Base-by-base conservation (phyloP, 2,888 invertebrate species). In the Monochamus alternatus region DNA sequence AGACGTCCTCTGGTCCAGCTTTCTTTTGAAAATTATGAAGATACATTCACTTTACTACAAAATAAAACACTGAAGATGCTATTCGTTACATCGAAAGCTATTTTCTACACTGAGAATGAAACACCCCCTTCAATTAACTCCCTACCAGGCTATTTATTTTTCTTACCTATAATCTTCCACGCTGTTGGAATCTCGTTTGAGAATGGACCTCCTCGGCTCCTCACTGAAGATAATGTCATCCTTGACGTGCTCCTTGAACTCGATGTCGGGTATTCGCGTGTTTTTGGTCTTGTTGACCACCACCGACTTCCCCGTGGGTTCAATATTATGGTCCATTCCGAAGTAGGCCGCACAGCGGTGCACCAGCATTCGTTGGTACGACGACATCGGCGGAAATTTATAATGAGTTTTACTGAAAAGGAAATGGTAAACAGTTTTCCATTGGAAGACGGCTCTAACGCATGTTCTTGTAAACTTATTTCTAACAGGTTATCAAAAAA, bases 311-410 rank as follows among this genome's bases (percentile, higher is more conserved):
- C 95, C 96, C 14, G 93, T 92, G 78, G 94, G 93, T 89, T 98
- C 98, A 31, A 98, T 94, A 86, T 97, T 97, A 88, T 98, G 98
- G 73, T 97, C 96, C 91, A 98, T 94, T 73, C 97, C 97, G 90
- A 98, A 98, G 86, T 96, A 96, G 22, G 97, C 95, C 0, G 98
- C 97, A 77, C 96, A 95, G 47, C 98, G 94, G 88, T 98, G 98
- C 1, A 98, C 97, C 83, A 98, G 89, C 98, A 98, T 97, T 44
- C 98, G 93, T 80, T 98, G 97, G 91, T 98, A 98, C 71, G 98
- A 97, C 76, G 97, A 95, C 95, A 97, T 96, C 87, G 95, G 94
- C 22, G 96, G 96, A 90, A 98, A 98, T 84, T 95, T 95, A 84
- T 95, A 94, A 86, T 94, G 93, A 84, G 93, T 92, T 80, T 93